Evolutionary conservation across 92 coral and sea anemone species (phyloP), one percentile per base, ranked within the genome.

Genomic region (Epizoanthus illoricatus): DNA sequence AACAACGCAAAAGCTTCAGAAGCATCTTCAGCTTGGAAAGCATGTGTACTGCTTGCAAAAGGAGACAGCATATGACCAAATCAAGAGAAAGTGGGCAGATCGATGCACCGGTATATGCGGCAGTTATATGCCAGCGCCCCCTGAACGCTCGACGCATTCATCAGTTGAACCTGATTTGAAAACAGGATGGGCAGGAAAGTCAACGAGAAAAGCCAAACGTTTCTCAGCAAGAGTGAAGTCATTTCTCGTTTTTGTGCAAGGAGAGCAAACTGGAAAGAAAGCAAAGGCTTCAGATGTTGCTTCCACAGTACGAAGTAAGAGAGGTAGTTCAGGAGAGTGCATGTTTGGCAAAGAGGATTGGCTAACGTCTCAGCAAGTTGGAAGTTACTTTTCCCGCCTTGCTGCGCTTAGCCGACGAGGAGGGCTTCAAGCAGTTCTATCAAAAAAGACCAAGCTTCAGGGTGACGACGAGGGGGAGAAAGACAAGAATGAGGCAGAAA

Each of bases 21-120:
- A 39, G 62, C 84, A 87, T 85, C 84, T 83, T 71, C 87, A 87
- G 52, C 82, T 65, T 49, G 90, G 90, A 5, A 87, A 67, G 23
- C 84, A 87, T 84, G n/a, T 76, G 3, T 63, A 63, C 24, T 36
- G 23, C 16, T 36, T 63, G 68, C 23, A n/a, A 17, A 40, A n/a
- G 52, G 79, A 69, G 85, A 89, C 80, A 76, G 49, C 74, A 90
- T 89, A 55, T 81, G 90, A 84, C 85, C 90, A n/a, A 4, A 63
- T 63, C 16, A 23, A 63, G 23, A 4, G 24, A n/a, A 19, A 63
- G 28, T 63, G 68, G 68, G 68, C 68, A 9, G n/a, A n/a, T n/a
- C 68, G 68, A 23, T 63, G 23, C 23, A 63, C 68, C 3, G 68
- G 23, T 63, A 10, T 63, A n/a, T 23, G 68, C 3, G n/a, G 24